Evolutionary conservation across 2,888 invertebrate genomes (phyloP).

Genomic region (Habroteleia sp.): DNA sequence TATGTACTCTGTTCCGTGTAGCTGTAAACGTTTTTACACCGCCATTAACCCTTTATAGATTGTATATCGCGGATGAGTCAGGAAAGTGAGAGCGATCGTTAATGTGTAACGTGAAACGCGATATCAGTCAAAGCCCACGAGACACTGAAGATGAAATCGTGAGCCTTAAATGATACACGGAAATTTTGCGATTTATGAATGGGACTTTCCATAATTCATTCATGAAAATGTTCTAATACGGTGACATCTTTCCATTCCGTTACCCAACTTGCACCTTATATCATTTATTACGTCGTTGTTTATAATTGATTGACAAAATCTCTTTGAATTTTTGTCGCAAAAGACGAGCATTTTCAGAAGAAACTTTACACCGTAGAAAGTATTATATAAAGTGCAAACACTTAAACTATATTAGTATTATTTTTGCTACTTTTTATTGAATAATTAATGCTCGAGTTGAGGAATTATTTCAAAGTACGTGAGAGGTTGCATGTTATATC

Average conservation of each 20-base stretch:
- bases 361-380: slow-evolving; percentile 1
- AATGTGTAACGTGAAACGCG: slow-evolving; percentile 45
- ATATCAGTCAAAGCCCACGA: slow-evolving; percentile 28
- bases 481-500: not conserved
- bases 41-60: slow-evolving; percentile 43
- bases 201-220: slow-evolving; percentile 39
- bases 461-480: not conserved
- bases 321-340: not conserved
- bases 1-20: slow-evolving; percentile 7
- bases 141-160: slow-evolving; percentile 37
- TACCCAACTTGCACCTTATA: slow-evolving; percentile 18
- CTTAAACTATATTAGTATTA: not conserved
- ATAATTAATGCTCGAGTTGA: not conserved
- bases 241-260: slow-evolving; percentile 2
- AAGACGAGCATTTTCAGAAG: not conserved
- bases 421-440: not conserved
- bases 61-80: slow-evolving; percentile 36
- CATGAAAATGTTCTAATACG: slow-evolving; percentile 15
- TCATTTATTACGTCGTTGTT: slow-evolving; percentile 23
- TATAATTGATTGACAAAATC: slow-evolving; percentile 33
- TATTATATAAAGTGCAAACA: not conserved
- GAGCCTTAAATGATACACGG: not conserved
- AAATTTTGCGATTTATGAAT: slow-evolving; percentile 48
- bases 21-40: slow-evolving; percentile 37
- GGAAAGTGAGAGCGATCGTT: slow-evolving; percentile 59